Evolutionary conservation across 1,140 invertebrate species (phyloP).

Genomic region (Tenebrio molitor): DNA sequence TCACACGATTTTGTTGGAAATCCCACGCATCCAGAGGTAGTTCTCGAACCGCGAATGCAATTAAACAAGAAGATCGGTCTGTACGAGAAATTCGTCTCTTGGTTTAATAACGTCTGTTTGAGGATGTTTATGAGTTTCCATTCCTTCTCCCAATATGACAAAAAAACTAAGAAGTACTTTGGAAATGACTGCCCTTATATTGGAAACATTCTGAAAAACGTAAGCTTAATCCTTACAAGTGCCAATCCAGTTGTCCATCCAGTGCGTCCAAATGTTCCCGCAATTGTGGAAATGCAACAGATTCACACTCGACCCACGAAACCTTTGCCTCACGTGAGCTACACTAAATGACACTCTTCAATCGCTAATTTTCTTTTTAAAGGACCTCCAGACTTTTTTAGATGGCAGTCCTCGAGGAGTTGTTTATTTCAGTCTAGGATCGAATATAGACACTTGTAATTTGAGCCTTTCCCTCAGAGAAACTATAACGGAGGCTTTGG

Average conservation of each 20-base stretch:
- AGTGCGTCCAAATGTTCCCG: constrained; percentile 17
- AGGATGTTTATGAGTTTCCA: no score
- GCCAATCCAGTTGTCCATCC: constrained; percentile 45
- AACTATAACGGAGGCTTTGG: constrained; percentile 66
- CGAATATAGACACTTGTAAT: no score
- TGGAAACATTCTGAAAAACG: not conserved
- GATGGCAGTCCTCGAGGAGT: constrained; percentile 67
- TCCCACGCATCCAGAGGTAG: not conserved
- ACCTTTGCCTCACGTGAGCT: constrained; percentile 45
- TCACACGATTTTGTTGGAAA: not conserved
- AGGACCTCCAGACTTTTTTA: constrained; percentile 67
- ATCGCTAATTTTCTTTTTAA: constrained; percentile 54
- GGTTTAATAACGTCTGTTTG: no score
- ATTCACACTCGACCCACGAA: constrained; percentile 7
- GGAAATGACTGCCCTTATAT: constrained; percentile 5
- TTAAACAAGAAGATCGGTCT: no score
- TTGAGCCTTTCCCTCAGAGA: constrained; percentile 66
- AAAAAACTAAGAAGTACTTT: constrained; percentile 37
- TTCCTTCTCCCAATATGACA: not conserved
- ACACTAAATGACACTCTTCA: no score
- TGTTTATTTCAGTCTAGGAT: constrained; percentile 70
- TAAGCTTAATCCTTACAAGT: constrained; percentile 43
- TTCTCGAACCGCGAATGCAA: no score
- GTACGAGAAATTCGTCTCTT: no score
- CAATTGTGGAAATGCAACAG: constrained; percentile 11